Evolutionary conservation across 2,888 invertebrate species (phyloP), one percentile per base, ranked within the genome.

Genomic region (Agrotis clavis): DNA sequence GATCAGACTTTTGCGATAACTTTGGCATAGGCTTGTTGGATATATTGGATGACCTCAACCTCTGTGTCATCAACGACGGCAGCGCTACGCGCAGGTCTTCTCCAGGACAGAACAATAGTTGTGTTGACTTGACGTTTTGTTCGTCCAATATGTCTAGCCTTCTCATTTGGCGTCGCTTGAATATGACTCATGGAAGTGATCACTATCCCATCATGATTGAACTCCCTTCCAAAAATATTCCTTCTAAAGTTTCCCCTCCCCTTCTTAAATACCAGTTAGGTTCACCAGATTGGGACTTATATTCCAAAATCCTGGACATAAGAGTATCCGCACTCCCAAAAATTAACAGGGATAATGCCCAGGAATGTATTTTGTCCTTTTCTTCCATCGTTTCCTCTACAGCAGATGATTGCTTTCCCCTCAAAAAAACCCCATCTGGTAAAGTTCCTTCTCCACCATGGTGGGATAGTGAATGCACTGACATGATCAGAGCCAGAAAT

Each of bases 151-250:
- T 47, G 1, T 18, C 48, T 7, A 48, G 66, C 16, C 30, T 47
- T 1, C n/a, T 57, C 18, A 16, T 35, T 18, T 57, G 48, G 41
- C 16, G 53, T 16, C 66, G 57, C 16, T 21, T 57, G 21, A 6
- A 66, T 48, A 59, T 67, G 48, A 65, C 54, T 4, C 54, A 65
- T 54, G 65, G 35, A 19, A 63, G 63, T 19, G 63, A 64, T 5
- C 51, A 64, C 63, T 64, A 45, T 11, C 63, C 41, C 51, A 41
- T 64, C 51, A 41, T 41, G 16, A 5, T 35, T 16, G 18, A 64
- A 64, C 2, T 64, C 25, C 41, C 51, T 41, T 64, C 51, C 9
- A 64, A 53, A 53, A 61, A 18, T 48, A n/a, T 18, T 30, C 25
- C 25, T 2, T 19, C 13, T 14, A 62, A 30, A 50, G 19, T 16